Base-by-base conservation (phyloP, 2,888 invertebrate species). In the Caenorhabditis zanzibari region DNA sequence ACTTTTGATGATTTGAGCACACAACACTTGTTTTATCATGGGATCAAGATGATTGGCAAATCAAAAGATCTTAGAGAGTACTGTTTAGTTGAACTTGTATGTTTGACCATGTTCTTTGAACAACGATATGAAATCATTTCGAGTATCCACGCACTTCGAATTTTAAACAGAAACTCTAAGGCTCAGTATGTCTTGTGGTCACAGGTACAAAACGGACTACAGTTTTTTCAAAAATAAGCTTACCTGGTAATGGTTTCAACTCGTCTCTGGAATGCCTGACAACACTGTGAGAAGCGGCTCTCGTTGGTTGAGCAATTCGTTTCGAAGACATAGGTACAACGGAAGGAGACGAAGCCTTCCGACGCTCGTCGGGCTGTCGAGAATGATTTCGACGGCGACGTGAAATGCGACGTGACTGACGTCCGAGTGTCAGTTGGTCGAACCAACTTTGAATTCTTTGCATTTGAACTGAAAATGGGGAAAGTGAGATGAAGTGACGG, bases 361-460 rank as follows among this genome's bases (percentile, higher is more conserved):
- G 80, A 68, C 19, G 44, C 24, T 80, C 73, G 66, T 72, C 73
- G 26, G 73, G 58, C 61, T 68, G 72, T 47, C 75, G 64, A 63
- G 82, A 82, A 49, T 71, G 71, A 59, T 74, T 75, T 64, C 83
- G 83, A 63, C 81, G 81, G 22, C 81, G 74, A 41, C 83, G 69
- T 47, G 80, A 74, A 26, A 64, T 52, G n/a, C 85, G 75, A 49
- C 86, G 81, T 44, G 85, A 73, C 58, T 84, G 79, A 38, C 85
- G 85, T 41, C 84, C 77, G 47, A 87, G 74, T n/a, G 85, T 82
- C 69, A 87, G 77, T 79, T 87, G 87, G 80, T 87, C 87, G 77
- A 87, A 83, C 87, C 87, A 87, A 81, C 85, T 80, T 79, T 84
- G 84, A 71, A 87, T 77, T 66, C 85, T 81, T 84, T 87, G 87